These are phyloP conservation scores for Artibeus jamaicensis DNA, from an alignment of 2,797 vertebrate genomes.

Conservation along the genomic window DNA sequence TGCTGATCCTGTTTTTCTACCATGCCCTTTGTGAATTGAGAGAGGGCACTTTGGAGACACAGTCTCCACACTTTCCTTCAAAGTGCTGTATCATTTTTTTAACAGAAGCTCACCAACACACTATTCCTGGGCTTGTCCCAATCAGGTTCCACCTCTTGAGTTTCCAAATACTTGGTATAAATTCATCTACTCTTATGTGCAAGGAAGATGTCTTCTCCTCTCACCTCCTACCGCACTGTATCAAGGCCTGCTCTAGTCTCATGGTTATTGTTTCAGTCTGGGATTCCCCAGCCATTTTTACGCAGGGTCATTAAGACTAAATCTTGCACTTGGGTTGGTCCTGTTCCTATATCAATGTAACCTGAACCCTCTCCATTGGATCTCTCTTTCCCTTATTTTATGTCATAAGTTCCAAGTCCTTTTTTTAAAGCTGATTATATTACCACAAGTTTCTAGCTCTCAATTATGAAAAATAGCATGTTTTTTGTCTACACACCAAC, in stretches of 20 bases:
- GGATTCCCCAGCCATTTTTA: neutral
- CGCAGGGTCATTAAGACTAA: neutral
- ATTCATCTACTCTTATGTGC: neutral
- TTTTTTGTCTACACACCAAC: neutral
- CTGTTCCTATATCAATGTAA: neutral
- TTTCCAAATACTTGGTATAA: neutral
- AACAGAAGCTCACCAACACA: neutral
- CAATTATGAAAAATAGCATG: neutral
- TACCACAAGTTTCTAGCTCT: slow-evolving; percentile 36
- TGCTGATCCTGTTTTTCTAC: neutral
- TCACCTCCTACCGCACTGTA: neutral
- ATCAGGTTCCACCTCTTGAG: neutral
- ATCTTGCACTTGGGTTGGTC: neutral
- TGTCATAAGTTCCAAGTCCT: neutral
- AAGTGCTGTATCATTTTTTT: neutral
- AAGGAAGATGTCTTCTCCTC: neutral
- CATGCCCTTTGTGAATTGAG: neutral
- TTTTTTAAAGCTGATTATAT: slow-evolving; percentile 6
- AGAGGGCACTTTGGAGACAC: neutral
- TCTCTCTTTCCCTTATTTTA: neutral
- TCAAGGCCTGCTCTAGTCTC: neutral
- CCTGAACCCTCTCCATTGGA: neutral
- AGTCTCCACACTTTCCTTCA: neutral
- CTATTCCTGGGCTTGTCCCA: neutral
- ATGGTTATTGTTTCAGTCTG: neutral